These are phyloP conservation scores for Aphodius granarius DNA, from an alignment of 2,888 invertebrate genomes.

Conservation along the genomic window DNA sequence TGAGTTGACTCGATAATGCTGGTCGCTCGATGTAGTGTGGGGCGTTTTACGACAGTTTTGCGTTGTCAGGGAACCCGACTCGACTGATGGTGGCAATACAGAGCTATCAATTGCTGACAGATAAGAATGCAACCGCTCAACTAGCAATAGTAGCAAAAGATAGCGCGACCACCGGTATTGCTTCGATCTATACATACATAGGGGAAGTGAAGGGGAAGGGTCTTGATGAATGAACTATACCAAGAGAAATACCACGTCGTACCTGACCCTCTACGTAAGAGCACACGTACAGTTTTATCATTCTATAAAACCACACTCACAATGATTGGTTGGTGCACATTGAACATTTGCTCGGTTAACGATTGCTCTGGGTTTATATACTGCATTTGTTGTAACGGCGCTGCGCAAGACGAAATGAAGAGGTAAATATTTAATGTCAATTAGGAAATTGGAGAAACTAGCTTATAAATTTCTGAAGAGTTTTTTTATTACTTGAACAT, in stretches of 20 bases:
- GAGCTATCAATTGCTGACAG: constrained; percentile 26
- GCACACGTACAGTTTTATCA: constrained; percentile 31
- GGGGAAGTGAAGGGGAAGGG: constrained; percentile 4
- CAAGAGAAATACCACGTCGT: constrained; percentile 18
- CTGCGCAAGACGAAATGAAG: neutral
- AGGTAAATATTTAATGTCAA: neutral
- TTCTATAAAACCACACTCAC: constrained; percentile 34
- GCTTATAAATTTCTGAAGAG: neutral
- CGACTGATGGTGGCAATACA: constrained; percentile 25
- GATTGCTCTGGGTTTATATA: neutral
- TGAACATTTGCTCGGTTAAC: neutral
- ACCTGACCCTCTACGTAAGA: constrained; percentile 25
- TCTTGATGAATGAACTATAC: constrained; percentile 27
- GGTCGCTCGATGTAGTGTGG: constrained; percentile 22
- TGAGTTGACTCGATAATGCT: constrained; percentile 27
- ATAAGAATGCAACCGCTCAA: constrained; percentile 26
- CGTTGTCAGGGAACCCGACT: constrained; percentile 19
- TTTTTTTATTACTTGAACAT: neutral
- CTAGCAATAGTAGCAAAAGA: constrained; percentile 18
- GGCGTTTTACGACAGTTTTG: constrained; percentile 23
- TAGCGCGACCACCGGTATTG: constrained; percentile 17
- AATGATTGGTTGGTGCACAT: constrained; percentile 26
- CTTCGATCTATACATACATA: neutral
- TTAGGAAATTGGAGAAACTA: neutral
- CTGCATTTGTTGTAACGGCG: neutral